phyloP scores from a whole-genome alignment of 2,888 invertebrate species.

The Hirudinaria manillensis region DNA sequence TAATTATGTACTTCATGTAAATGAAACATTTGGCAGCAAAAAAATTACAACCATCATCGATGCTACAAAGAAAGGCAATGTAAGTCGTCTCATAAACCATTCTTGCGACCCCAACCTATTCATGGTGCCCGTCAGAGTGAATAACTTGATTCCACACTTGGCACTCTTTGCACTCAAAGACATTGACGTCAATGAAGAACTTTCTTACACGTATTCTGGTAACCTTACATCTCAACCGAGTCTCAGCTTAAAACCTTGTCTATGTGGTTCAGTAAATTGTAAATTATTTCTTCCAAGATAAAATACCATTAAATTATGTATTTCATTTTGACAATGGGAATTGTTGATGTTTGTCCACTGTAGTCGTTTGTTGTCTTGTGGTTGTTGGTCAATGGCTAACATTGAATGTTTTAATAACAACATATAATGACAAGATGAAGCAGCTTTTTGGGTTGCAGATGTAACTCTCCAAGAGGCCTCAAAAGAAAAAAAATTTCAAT shows the following conservation, averaged over 20 bases:
- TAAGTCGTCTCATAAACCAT: conserved; percentile 95
- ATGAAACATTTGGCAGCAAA: conserved; percentile 8
- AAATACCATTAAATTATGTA: background rate
- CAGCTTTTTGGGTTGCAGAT: too few species aligned
- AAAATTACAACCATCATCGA: conserved; percentile 66
- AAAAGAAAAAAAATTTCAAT: too few species aligned
- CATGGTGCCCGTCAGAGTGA: conserved; percentile 19
- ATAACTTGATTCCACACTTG: conserved; percentile 18
- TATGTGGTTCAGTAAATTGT: background rate
- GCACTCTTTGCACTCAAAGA: conserved; percentile 27
- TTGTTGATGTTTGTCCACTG: too few species aligned
- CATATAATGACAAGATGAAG: too few species aligned
- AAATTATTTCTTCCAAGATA: background rate
- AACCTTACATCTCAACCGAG: background rate
- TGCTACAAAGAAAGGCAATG: conserved; percentile 89
- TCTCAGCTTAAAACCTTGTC: background rate
- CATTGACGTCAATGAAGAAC: conserved; percentile 19
- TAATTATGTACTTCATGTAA: conserved; percentile 19
- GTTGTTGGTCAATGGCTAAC: too few species aligned
- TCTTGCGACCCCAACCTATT: conserved; percentile 85
- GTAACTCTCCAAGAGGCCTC: too few species aligned
- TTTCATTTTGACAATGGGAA: too few species aligned
- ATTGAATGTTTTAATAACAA: too few species aligned
- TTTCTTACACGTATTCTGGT: conserved; percentile 27
- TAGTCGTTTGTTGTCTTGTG: too few species aligned